Percentiles rank a stretch among this genome's conserved stretches.
phyloP scores from a whole-genome alignment of 2,113 vertebrate species.

The Pluvialis apricaria region DNA sequence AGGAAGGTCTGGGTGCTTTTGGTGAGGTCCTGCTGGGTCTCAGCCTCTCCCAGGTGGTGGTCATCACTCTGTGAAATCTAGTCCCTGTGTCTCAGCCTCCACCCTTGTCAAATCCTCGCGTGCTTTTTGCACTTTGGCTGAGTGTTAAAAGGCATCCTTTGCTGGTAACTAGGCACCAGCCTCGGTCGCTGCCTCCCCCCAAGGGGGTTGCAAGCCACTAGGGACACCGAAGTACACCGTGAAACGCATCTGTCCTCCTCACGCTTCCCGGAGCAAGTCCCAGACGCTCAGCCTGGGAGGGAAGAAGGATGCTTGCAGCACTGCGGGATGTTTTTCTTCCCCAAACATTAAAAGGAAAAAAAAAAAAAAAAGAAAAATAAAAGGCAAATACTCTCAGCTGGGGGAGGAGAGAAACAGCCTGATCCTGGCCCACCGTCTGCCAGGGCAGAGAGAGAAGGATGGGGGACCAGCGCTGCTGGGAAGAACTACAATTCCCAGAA shows the following conservation, averaged over 20 bases:
- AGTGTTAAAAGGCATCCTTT: background rate
- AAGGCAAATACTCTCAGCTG: background rate
- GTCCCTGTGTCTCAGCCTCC: background rate
- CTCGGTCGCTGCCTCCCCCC: rapidly evolving
- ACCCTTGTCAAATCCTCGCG: background rate
- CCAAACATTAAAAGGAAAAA: background rate
- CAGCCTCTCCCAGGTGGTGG: background rate
- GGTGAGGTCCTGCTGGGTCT: background rate
- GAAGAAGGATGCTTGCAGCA: background rate
- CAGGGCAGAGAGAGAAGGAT: background rate
- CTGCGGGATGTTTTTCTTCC: background rate
- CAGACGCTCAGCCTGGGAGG: background rate
- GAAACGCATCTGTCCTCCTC: background rate
- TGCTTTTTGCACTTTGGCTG: background rate
- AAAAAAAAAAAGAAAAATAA: background rate
- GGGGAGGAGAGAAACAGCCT: background rate
- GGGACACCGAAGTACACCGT: background rate
- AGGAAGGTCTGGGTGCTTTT: background rate
- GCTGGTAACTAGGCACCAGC: background rate
- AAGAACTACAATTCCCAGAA: conserved; percentile 41
- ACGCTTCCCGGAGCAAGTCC: background rate
- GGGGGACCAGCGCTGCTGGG: background rate
- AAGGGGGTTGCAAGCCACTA: background rate
- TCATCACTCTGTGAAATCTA: background rate
- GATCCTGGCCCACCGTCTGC: background rate